A percentile compares a stretch with the other conserved stretches of the same genome.
phyloP scores from a whole-genome alignment of 2,797 vertebrate genomes.

The Acropternis orthonyx region DNA sequence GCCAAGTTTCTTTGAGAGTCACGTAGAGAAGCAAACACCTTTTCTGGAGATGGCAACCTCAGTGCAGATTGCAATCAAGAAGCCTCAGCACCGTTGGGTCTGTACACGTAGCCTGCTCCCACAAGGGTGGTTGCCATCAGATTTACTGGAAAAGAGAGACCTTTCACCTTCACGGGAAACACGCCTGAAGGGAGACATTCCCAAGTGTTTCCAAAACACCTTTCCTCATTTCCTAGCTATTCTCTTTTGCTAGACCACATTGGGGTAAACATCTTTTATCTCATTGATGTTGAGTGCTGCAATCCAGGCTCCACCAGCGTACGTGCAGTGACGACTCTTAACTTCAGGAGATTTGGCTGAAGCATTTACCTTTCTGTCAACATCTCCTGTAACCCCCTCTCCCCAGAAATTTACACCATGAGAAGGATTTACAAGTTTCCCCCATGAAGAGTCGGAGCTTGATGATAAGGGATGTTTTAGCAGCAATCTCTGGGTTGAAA shows the following conservation, averaged over 20 bases:
- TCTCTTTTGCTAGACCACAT: background rate
- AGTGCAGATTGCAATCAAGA: slow-evolving; percentile 11
- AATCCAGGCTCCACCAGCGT: background rate
- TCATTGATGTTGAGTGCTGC: background rate
- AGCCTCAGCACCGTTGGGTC: slow-evolving; percentile 33
- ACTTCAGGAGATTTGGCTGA: background rate
- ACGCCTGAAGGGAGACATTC: slow-evolving; percentile 49
- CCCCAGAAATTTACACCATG: background rate
- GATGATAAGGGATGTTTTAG: slow-evolving; percentile 20
- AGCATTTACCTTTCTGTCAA: slow-evolving; percentile 5
- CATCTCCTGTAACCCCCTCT: background rate
- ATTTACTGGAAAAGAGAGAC: slow-evolving; percentile 43
- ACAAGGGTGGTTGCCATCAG: background rate
- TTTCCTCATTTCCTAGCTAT: slow-evolving; percentile 62
- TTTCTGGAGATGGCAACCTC: slow-evolving; percentile 31
- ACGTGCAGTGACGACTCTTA: background rate
- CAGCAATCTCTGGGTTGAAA: background rate
- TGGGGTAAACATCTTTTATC: slow-evolving; percentile 52
- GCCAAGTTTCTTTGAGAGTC: slow-evolving; percentile 42
- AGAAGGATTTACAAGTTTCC: background rate
- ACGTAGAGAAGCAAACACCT: slow-evolving; percentile 12
- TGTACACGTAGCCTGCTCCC: slow-evolving; percentile 47
- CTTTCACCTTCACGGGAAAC: slow-evolving; percentile 34
- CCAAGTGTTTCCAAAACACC: slow-evolving; percentile 58
- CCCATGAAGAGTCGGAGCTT: background rate